A percentile compares a stretch with the other conserved stretches of the same genome.
Conservation (phyloP, 2,888 invertebrate species). For the Deilephila porcellus region DNA sequence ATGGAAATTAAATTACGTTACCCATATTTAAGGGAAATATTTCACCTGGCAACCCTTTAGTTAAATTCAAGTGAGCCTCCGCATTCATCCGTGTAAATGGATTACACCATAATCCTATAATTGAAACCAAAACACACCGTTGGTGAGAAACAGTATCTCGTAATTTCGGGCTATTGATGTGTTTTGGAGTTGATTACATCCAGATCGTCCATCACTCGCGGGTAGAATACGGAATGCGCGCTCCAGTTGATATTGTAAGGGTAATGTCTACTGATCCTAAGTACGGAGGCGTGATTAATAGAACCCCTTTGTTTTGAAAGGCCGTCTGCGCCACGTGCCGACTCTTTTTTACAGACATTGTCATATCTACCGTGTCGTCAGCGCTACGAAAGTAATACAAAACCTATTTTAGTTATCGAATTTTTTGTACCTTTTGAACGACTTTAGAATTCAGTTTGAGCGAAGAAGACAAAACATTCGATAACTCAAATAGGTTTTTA, state of each 20-base stretch:
- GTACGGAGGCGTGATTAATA: conserved; percentile 1
- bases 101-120: background rate
- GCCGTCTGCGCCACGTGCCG: background rate
- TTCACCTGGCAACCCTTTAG: background rate
- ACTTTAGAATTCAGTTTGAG: too few relatives aligned
- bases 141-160: background rate
- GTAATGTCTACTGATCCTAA: conserved; percentile 5
- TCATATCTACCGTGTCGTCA: too few relatives aligned
- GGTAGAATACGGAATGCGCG: background rate
- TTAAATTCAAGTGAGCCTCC: background rate
- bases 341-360: background rate
- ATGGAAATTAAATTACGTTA: background rate
- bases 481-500: too few relatives aligned
- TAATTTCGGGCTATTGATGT: conserved; percentile 2
- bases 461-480: too few relatives aligned
- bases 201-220: background rate
- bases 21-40: background rate
- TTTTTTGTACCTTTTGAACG: too few relatives aligned
- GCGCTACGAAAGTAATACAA: too few relatives aligned
- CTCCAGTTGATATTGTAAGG: conserved; percentile 12
- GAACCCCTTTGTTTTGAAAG: background rate
- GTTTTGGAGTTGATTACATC: background rate
- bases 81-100: background rate
- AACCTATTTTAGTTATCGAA: too few relatives aligned
- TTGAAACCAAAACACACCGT: background rate